Evolutionary conservation across 2,888 invertebrate genomes (phyloP).

Genomic region (Ormyrus thymus): DNA sequence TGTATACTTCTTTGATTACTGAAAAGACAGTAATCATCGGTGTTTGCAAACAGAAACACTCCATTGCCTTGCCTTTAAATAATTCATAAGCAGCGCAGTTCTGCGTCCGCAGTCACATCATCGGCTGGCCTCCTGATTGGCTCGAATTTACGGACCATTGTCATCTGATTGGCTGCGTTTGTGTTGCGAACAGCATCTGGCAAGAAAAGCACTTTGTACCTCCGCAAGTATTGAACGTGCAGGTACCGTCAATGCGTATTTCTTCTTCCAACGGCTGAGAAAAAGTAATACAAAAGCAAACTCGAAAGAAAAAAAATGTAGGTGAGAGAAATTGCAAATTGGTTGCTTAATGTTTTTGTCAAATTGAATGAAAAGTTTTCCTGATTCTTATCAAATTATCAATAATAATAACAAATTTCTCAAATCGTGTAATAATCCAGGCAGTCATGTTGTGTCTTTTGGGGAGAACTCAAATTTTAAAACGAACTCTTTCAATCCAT

Average conservation of each 20-base stretch:
- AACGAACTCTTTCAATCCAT: no score
- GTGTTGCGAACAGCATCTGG: slow-evolving; percentile 67
- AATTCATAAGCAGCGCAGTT: slow-evolving; percentile 72
- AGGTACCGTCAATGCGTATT: slow-evolving; percentile 1
- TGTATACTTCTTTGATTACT: slow-evolving; percentile 34
- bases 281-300: no score
- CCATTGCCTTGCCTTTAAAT: slow-evolving; percentile 64
- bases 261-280: neutral
- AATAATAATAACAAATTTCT: slow-evolving; percentile 4
- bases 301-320: no score
- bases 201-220: slow-evolving; percentile 69
- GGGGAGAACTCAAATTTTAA: no score
- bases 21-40: slow-evolving; percentile 42
- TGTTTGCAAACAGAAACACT: slow-evolving; percentile 35
- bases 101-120: slow-evolving; percentile 68
- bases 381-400: neutral
- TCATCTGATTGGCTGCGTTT: slow-evolving; percentile 73
- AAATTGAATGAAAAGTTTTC: no score
- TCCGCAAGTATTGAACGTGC: slow-evolving; percentile 53
- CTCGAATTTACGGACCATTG: slow-evolving; percentile 73
- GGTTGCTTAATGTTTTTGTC: no score
- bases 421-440: neutral
- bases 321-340: no score
- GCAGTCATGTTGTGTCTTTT: no score
- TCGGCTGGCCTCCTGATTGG: slow-evolving; percentile 66